Conservation (phyloP, 2,797 vertebrate genomes). For the Ciconia nigra region DNA sequence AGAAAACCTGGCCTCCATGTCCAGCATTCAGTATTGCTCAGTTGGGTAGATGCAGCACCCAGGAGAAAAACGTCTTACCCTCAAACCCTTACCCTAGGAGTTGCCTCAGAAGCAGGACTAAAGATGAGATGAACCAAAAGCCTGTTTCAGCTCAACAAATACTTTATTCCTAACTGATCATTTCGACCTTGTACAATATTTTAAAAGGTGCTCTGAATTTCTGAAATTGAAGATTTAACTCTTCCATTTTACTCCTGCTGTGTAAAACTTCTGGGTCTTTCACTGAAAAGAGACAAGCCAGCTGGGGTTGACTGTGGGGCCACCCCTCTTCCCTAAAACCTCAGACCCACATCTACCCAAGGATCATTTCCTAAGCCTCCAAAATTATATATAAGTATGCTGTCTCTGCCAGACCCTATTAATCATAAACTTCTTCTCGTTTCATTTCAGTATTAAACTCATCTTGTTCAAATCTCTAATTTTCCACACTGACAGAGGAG, state of each 20-base stretch:
- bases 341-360: neutral
- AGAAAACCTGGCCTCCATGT: neutral
- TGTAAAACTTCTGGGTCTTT: neutral
- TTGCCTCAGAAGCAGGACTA: neutral
- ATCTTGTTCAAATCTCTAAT: conserved; percentile 67
- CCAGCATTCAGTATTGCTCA: neutral
- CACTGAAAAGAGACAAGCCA: neutral
- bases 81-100: neutral
- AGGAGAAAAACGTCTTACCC: neutral
- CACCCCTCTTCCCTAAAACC: neutral
- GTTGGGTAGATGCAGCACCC: neutral
- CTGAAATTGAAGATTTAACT: neutral
- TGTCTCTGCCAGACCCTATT: conserved; percentile 40
- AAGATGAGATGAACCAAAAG: neutral
- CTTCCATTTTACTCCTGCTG: neutral
- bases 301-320: neutral
- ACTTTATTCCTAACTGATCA: neutral
- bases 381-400: conserved; percentile 37
- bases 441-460: conserved; percentile 58
- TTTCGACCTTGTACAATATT: neutral
- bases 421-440: conserved; percentile 42
- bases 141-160: neutral
- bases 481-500: conserved; percentile 50
- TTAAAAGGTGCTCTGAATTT: neutral
- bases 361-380: conserved; percentile 33